Conservation (phyloP, 2,113 vertebrate genomes). For the Archocentrus centrarchus region DNA sequence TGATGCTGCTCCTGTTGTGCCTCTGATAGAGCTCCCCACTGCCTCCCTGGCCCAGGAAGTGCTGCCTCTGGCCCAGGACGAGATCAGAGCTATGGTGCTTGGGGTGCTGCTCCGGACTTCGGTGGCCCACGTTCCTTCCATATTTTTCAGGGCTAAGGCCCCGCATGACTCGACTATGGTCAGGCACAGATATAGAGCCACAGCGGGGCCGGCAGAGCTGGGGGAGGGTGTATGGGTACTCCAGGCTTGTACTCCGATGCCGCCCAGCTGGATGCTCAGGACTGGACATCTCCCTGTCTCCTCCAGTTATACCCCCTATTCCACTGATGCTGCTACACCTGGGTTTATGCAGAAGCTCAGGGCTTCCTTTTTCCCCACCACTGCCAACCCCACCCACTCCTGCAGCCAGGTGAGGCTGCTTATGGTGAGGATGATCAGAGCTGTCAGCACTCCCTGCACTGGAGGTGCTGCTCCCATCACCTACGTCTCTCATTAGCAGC, state of each 20-base stretch:
- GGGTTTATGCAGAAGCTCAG: slow-evolving; percentile 88
- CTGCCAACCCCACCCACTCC: slow-evolving; percentile 60
- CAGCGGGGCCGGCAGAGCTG: slow-evolving; percentile 81
- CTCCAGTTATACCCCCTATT: slow-evolving; percentile 52
- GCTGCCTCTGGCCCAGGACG: slow-evolving; percentile 76
- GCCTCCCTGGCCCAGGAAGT: slow-evolving; percentile 83
- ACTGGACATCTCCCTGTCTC: slow-evolving; percentile 80
- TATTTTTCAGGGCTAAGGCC: slow-evolving; percentile 88
- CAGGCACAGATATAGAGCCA: slow-evolving; percentile 85
- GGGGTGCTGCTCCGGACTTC: slow-evolving; percentile 88
- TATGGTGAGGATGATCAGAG: slow-evolving; percentile 88
- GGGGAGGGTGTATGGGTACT: slow-evolving; percentile 85
- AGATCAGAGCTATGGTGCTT: slow-evolving; percentile 78
- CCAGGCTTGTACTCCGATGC: slow-evolving; percentile 88
- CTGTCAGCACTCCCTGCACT: slow-evolving; percentile 94
- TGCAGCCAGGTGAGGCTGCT: slow-evolving; percentile 87
- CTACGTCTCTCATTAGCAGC: slow-evolving; percentile 88
- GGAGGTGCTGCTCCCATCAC: slow-evolving; percentile 96
- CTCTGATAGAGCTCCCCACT: slow-evolving; percentile 91
- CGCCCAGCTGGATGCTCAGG: slow-evolving; percentile 86
- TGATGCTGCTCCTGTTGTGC: slow-evolving; percentile 87
- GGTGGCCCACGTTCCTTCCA: slow-evolving; percentile 69
- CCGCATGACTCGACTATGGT: slow-evolving; percentile 86
- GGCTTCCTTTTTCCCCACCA: slow-evolving; percentile 81
- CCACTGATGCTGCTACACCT: slow-evolving; percentile 79